Base-by-base conservation (phyloP, 1,140 invertebrate genomes). In the Drosophila ananassae region DNA sequence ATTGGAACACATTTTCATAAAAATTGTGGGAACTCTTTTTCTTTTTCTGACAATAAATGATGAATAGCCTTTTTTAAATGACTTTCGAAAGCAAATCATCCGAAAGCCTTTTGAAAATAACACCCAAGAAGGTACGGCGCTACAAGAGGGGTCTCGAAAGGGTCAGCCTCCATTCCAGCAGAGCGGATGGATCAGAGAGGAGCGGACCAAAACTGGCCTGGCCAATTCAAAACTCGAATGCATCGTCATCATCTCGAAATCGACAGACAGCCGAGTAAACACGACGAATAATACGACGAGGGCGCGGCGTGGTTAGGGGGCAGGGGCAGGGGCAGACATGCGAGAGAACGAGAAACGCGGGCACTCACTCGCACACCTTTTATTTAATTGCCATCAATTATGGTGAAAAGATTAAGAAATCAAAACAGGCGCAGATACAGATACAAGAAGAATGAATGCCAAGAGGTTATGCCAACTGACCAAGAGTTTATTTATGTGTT, bases 381-480 rank as follows among this genome's bases (percentile, higher is more conserved):
- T 73, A 77, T 89, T 89, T 89, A 89, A 89, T 89, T 89, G 83
- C 79, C 83, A 89, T 89, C 83, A 89, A 89, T 89, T 89, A 89
- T 89, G 83, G 83, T 89, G 83, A 89, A 90, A 90, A 85, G 87
- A 85, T 90, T 79, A 90, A 79, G 85, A 82, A 87, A 90, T 87
- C 77, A 90, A 90, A 85, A 90, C 75, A 90, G 77, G 75, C 81
- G 62, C 58, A 89, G 84, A 77, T 61, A 68, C 77, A 73, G 47
- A 77, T 82, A 90, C 82, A 76, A 76, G 74, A 69, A 62, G 82
- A 85, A 89, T 79, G 78, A 58, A 17, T 17, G 77, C 59, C 12
- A 41, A 80, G 87, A 74, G 34, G 48, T 74, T 60, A 69, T 24
- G 44, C 13, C 68, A n/a, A 71, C 41, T 52, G 47, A 7, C 13